Evolutionary conservation across 2,888 invertebrate genomes (phyloP).

Genomic region (Macrostomum cliftonense): DNA sequence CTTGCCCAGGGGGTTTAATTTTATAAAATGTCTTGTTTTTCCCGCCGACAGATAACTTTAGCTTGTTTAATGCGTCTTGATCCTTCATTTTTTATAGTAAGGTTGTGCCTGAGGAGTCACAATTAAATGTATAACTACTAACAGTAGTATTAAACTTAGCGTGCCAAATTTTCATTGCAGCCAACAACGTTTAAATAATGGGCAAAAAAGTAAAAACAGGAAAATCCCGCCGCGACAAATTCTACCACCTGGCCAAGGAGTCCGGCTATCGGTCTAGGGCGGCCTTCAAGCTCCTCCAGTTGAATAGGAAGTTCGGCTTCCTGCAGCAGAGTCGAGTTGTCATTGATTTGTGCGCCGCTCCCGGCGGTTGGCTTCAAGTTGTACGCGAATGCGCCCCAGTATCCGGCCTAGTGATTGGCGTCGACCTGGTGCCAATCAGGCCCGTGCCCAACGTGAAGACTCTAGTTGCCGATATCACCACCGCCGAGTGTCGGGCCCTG

Average conservation of each 20-base stretch:
- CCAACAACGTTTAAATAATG: slow-evolving; percentile 44
- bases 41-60: too few relatives aligned
- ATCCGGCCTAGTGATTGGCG: slow-evolving; percentile 72
- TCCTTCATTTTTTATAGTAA: too few relatives aligned
- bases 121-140: too few relatives aligned
- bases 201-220: slow-evolving; percentile 86
- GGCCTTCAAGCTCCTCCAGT: slow-evolving; percentile 93
- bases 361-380: slow-evolving; percentile 96
- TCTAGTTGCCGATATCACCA: slow-evolving; percentile 82
- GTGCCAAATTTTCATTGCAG: too few relatives aligned
- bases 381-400: slow-evolving; percentile 92
- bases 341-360: slow-evolving; percentile 92
- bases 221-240: slow-evolving; percentile 93
- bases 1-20: too few relatives aligned
- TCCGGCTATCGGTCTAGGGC: slow-evolving; percentile 85
- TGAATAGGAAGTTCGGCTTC: slow-evolving; percentile 90
- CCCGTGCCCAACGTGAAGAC: slow-evolving; percentile 72
- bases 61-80: too few relatives aligned
- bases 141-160: too few relatives aligned
- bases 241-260: slow-evolving; percentile 92
- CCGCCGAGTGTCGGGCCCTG: slow-evolving; percentile 60
- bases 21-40: too few relatives aligned
- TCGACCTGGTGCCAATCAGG: slow-evolving; percentile 84
- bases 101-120: too few relatives aligned
- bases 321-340: slow-evolving; percentile 83